These are phyloP conservation scores for Polyploca ridens DNA, from an alignment of 2,888 invertebrate species.

Conservation along the genomic window DNA sequence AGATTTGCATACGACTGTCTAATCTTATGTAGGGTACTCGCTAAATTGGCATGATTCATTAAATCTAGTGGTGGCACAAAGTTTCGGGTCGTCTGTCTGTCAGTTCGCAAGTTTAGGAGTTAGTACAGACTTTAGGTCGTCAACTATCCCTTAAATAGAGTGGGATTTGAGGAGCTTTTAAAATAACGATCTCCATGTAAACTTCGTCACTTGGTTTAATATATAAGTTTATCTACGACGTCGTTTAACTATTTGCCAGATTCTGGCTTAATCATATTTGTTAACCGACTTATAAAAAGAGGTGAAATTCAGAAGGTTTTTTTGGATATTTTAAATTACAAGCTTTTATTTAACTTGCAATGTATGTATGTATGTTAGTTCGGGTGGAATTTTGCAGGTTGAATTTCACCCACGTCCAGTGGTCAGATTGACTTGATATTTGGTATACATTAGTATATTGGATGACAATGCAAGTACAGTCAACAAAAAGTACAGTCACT, in stretches of 20 bases:
- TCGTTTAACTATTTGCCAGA: not conserved
- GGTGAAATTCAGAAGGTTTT: too few relatives aligned
- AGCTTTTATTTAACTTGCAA: too few relatives aligned
- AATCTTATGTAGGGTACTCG: not conserved
- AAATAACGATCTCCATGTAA: not conserved
- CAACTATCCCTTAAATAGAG: conserved; percentile 1
- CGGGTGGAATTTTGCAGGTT: too few relatives aligned
- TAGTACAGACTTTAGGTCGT: not conserved
- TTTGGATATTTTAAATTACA: too few relatives aligned
- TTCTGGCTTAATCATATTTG: not conserved
- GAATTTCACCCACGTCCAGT: too few relatives aligned
- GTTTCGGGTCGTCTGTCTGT: not conserved
- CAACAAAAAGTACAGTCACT: too few relatives aligned
- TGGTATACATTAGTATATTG: too few relatives aligned
- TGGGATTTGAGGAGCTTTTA: conserved; percentile 2
- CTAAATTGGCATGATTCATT: not conserved
- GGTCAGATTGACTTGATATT: too few relatives aligned
- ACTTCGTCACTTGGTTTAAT: conserved; percentile 2
- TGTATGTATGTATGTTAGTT: too few relatives aligned
- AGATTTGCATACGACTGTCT: not conserved
- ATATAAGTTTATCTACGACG: not conserved
- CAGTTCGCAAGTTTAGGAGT: not conserved
- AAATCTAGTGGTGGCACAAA: not conserved
- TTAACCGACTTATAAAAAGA: not conserved
- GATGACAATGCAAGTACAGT: too few relatives aligned